phyloP scores from a whole-genome alignment of 92 coral and sea anemone species.

The Isaurus tuberculatus region DNA sequence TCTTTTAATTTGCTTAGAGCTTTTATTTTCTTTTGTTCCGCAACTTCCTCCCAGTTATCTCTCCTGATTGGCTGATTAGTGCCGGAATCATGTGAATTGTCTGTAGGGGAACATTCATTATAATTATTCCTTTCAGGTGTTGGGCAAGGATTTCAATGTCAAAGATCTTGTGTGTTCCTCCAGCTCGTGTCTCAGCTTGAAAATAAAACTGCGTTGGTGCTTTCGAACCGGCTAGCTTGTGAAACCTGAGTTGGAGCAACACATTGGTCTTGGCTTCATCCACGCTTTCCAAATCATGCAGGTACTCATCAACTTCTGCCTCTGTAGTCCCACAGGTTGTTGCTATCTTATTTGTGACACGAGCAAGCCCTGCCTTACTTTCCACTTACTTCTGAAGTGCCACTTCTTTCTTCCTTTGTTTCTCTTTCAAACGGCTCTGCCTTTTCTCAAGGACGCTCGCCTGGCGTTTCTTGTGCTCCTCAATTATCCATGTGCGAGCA shows the following conservation, averaged over 20 bases:
- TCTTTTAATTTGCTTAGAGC: slow-evolving; percentile 27
- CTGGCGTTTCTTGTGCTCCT: slow-evolving; percentile 22
- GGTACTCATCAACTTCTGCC: slow-evolving; percentile 32
- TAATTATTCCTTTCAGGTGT: neutral
- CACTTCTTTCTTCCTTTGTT: slow-evolving; percentile 15
- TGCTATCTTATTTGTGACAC: slow-evolving; percentile 27
- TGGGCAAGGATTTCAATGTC: slow-evolving; percentile 11
- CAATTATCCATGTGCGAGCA: slow-evolving; percentile 16
- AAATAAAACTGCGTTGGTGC: slow-evolving; percentile 21
- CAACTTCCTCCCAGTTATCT: slow-evolving; percentile 21
- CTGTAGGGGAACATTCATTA: neutral
- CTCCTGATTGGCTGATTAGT: slow-evolving; percentile 8
- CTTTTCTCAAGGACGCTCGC: neutral
- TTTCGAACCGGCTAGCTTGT: slow-evolving; percentile 26
- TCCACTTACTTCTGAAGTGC: slow-evolving; percentile 31
- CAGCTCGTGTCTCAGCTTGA: slow-evolving; percentile 27
- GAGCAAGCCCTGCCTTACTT: slow-evolving; percentile 30
- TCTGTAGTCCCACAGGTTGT: slow-evolving; percentile 25
- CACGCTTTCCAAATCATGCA: slow-evolving; percentile 16
- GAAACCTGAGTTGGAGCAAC: slow-evolving; percentile 29
- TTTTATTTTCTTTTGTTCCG: slow-evolving; percentile 16
- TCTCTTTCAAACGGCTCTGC: neutral
- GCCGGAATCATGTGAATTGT: neutral
- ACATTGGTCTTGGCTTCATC: slow-evolving; percentile 31
- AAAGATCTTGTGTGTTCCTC: slow-evolving; percentile 20